Evolutionary conservation across 2,888 invertebrate genomes (phyloP), one percentile per base, ranked within the genome.

Genomic region (Cremastinae sp.): DNA sequence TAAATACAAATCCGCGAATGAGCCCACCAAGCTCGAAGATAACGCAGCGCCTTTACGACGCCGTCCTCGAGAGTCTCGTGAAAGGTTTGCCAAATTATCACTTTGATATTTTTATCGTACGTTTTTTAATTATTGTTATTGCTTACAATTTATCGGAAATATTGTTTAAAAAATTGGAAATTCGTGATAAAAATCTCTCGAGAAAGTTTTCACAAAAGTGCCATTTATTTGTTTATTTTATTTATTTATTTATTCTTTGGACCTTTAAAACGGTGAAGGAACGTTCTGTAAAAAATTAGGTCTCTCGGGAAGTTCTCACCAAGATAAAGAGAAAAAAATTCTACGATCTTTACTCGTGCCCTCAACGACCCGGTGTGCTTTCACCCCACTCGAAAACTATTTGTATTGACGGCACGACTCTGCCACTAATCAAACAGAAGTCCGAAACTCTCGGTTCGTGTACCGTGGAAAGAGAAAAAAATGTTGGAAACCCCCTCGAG

Each of bases 1-100:
- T 98, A 80, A 98, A 98, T 91, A 95, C 96, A 1, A 94, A 95
- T 85, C 97, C 97, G 0, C 95, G 96, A 89, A 93, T 98, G 90
- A 91, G 93, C 75, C 92, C 94, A 18, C 90, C 92, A 2, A 96
- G 96, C 22, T 97, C 97, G 0, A 93, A 93, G 70, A 94, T 97
- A 9, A 98, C 97, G 0, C 94, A 95, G 0, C 92, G 93, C 80
- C 93, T 98, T 87, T 97, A 97, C 87, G 93, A 95, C 1, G 92
- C 92, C 81, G 96, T 96, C 2, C 89, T 97, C 14, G 94, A 96
- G 82, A 97, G 98, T 90, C 92, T 96, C 18, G 92, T 98, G 64
- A 97, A 97, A 94, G 97, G 97, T 94, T 88, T 47, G 75, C 7
- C 70, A 65, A 75, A 47, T 58, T 28, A 37, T 56, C 20, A 16